Evolutionary conservation across 2,113 vertebrate genomes (phyloP).

Genomic region (Ellobius talpinus): DNA sequence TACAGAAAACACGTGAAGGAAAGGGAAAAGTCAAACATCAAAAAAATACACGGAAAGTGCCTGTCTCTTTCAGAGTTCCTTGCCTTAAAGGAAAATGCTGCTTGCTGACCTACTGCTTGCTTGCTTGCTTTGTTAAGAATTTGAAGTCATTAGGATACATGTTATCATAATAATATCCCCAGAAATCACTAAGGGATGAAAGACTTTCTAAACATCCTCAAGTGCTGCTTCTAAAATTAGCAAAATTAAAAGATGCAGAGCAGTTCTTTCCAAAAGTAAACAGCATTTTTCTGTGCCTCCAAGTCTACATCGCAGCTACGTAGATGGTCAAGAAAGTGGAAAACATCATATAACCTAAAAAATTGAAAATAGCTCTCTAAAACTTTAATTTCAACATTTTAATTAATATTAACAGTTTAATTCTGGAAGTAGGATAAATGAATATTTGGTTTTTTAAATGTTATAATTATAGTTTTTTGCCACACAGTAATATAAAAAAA

Average conservation of each 20-base stretch:
- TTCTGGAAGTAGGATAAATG: not conserved
- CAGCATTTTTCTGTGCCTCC: not conserved
- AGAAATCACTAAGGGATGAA: not conserved
- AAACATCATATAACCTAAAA: not conserved
- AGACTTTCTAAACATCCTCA: not conserved
- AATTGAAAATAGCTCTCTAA: conserved; percentile 7
- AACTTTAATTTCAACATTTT: conserved; percentile 30
- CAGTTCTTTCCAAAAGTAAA: not conserved
- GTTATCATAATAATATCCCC: conserved; percentile 8
- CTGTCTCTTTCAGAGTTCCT: not conserved
- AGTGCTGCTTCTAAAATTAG: conserved; percentile 16
- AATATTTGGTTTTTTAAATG: not conserved
- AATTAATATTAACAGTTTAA: not conserved
- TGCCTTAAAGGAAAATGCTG: conserved; percentile 51
- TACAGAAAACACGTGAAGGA: conserved; percentile 68
- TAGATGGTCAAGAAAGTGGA: not conserved
- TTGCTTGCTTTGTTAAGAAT: conserved; percentile 10
- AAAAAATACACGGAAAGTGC: conserved; percentile 74
- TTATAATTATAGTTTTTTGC: not conserved
- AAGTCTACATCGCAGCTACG: not conserved
- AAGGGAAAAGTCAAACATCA: conserved; percentile 70
- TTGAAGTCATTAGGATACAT: not conserved
- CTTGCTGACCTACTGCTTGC: not conserved
- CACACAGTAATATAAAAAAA: conserved; percentile 20
- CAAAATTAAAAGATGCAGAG: not conserved